These are phyloP conservation scores for Microtus oregoni DNA, from an alignment of 2,113 vertebrate species.

Conservation along the genomic window DNA sequence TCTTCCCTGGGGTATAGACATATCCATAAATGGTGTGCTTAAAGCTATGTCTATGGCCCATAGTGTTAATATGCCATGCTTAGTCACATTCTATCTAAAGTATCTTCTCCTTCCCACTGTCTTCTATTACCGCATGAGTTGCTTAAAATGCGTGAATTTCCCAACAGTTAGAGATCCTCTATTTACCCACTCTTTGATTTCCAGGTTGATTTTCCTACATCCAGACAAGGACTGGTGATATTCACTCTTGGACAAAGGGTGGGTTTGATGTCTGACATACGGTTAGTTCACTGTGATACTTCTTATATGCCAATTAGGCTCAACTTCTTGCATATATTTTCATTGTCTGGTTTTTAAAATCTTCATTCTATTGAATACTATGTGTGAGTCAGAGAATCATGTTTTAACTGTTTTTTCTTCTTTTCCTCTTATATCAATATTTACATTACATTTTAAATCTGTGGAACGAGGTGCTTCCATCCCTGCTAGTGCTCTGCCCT, in stretches of 20 bases:
- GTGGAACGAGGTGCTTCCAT: rapidly evolving
- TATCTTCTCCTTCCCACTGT: neutral
- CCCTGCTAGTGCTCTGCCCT: neutral
- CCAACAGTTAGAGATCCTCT: neutral
- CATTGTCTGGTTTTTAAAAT: neutral
- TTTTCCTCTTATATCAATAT: neutral
- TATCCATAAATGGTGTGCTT: too few relatives aligned
- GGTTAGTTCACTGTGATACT: neutral
- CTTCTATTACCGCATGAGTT: neutral
- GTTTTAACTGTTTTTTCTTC: neutral
- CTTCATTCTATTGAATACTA: neutral
- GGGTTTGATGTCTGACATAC: neutral
- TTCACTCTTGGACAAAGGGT: neutral
- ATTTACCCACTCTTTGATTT: neutral
- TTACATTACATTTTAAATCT: neutral
- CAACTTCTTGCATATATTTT: neutral
- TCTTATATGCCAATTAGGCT: neutral
- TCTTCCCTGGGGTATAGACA: neutral
- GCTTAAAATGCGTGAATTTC: neutral
- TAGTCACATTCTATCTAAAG: neutral
- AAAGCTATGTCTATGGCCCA: neutral
- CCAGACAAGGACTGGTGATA: neutral
- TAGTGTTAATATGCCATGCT: neutral
- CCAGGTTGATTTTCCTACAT: neutral
- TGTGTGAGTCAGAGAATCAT: neutral